Evolutionary conservation across 2,113 vertebrate species (phyloP).

Genomic region (Clinocottus analis): DNA sequence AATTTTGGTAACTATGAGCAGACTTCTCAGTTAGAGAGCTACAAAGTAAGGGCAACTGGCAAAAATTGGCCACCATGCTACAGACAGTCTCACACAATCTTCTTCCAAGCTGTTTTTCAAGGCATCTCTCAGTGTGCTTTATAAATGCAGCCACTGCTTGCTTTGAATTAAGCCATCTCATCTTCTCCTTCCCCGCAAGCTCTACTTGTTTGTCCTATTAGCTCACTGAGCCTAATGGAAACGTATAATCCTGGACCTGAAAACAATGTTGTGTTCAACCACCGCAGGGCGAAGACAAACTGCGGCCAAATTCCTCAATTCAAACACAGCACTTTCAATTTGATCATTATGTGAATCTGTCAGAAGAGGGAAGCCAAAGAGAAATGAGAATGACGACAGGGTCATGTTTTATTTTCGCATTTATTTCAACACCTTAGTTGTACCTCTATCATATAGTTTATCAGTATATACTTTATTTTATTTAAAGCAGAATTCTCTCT

Average conservation of each 20-base stretch:
- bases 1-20: constrained; percentile 25
- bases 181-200: constrained; percentile 51
- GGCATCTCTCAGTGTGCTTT: constrained; percentile 39
- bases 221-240: constrained; percentile 61
- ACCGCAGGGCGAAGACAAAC: constrained; percentile 43
- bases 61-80: constrained; percentile 26
- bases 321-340: constrained; percentile 54
- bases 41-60: neutral
- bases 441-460: constrained; percentile 79
- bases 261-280: constrained; percentile 57
- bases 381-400: constrained; percentile 63
- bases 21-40: neutral
- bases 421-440: constrained; percentile 85
- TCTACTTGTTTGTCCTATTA: constrained; percentile 64
- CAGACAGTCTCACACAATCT: constrained; percentile 33
- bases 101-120: constrained; percentile 42
- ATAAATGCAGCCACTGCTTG: constrained; percentile 48
- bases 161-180: constrained; percentile 66
- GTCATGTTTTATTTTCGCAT: constrained; percentile 74
- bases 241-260: constrained; percentile 63
- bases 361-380: constrained; percentile 48
- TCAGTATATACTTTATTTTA: constrained; percentile 77
- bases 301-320: constrained; percentile 66
- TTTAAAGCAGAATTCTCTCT: constrained; percentile 79
- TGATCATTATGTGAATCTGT: constrained; percentile 62